Evolutionary conservation across 2,113 vertebrate genomes (phyloP).

Genomic region (Crotalus tigris): DNA sequence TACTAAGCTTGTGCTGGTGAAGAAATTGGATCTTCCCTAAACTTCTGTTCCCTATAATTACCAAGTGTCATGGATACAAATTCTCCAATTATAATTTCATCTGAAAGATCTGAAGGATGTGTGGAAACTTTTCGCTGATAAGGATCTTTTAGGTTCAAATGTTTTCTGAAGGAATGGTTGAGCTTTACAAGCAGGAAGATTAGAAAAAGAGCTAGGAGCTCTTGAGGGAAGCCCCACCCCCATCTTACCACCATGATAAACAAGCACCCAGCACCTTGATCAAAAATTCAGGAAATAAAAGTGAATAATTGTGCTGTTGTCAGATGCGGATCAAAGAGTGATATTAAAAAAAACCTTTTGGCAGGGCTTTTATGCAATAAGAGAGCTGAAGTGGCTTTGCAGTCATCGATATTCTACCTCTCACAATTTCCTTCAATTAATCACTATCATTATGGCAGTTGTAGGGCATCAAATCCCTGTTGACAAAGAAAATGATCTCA

Average conservation of each 20-base stretch:
- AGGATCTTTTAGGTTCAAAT: too few species aligned
- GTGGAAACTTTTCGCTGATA: background rate
- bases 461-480: background rate
- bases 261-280: background rate
- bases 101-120: background rate
- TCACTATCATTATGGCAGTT: background rate
- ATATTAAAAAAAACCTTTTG: background rate
- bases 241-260: too few species aligned
- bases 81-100: background rate
- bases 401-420: background rate
- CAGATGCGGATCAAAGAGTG: background rate
- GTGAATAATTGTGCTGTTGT: background rate
- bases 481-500: background rate
- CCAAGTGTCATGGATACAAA: background rate
- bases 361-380: background rate
- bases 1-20: background rate
- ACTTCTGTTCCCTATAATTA: background rate
- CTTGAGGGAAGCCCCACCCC: too few species aligned
- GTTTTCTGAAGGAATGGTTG: too few species aligned
- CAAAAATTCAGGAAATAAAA: background rate
- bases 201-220: too few species aligned
- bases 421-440: background rate
- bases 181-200: too few species aligned
- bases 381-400: background rate
- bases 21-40: background rate